These are phyloP conservation scores for Clarias pachynema DNA, from an alignment of 2,797 vertebrate species.

Conservation along the genomic window DNA sequence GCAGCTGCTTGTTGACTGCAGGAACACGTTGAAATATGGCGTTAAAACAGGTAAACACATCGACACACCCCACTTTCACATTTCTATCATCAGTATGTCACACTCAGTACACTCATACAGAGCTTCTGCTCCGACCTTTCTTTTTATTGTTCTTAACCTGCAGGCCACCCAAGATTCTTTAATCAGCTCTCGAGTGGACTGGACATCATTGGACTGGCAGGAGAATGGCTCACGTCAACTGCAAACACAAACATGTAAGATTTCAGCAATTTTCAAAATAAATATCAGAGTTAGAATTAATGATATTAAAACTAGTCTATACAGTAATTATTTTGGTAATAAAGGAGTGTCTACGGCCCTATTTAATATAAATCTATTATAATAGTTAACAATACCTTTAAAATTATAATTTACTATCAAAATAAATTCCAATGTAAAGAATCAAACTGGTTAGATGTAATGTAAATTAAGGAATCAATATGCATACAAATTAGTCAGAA, in stretches of 20 bases:
- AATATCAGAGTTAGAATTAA: neutral
- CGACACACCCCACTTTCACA: neutral
- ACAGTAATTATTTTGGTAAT: neutral
- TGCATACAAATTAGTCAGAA: neutral
- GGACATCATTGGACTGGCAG: conserved; percentile 69
- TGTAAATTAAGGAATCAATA: neutral
- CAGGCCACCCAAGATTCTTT: conserved; percentile 72
- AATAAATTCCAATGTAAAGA: neutral
- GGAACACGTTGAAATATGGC: conserved; percentile 74
- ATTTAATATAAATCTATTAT: neutral
- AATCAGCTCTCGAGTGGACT: conserved; percentile 75
- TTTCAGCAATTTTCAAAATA: neutral
- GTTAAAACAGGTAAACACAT: conserved; percentile 69
- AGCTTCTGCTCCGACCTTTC: neutral
- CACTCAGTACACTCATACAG: neutral
- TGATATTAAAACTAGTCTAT: neutral
- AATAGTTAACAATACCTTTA: neutral
- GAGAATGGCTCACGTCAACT: conserved; percentile 74
- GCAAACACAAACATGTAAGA: conserved; percentile 74
- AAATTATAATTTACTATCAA: neutral
- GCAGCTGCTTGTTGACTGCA: conserved; percentile 72
- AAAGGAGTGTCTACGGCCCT: neutral
- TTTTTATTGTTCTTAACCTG: conserved; percentile 4
- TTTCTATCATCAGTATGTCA: neutral
- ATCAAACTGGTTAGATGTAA: neutral